Base-by-base conservation (phyloP, 2,113 vertebrate genomes). In the Australoheros scitulus region DNA sequence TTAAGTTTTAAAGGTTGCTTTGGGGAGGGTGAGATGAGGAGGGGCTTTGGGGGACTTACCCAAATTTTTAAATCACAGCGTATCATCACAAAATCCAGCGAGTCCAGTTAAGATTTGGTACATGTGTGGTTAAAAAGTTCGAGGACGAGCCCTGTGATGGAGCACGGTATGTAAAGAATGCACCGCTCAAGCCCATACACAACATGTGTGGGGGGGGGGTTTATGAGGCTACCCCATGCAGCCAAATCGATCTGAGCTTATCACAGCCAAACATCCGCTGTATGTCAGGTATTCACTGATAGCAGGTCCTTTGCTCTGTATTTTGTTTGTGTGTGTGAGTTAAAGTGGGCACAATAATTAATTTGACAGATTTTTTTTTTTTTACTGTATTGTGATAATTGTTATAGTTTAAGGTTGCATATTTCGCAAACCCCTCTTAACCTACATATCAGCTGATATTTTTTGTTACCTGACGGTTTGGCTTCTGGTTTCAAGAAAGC, bases 81-180 rank as follows among this genome's bases (percentile, higher is more conserved):
- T 70, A 55, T 83, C 58, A 47, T 80, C 24, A 10, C 1, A n/a
- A 55, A 78, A 72, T n/a, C 41, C 59, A n/a, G 77, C 41, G 36
- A 75, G 55, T 82, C 61, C 43, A 15, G 60, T 82, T 77, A 26
- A 32, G 76, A 57, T 80, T 58, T 76, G 78, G 79, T 41, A 63
- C 77, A 24, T n/a, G 24, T 57, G 77, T 57, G 80, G 83, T 88
- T 88, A 79, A 91, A 74, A 24, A 84, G 80, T 80, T 77, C 14
- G 3, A 72, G 68, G 47, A 72, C 4, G 47, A 72, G 70, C 85
- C 76, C 91, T 90, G 91, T 84, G 90, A 94, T 87, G 86, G 84
- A 79, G 77, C 88, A 59, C 50, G 88, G 92, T 85, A 94, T 94
- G 89, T 84, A 74, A 92, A 82, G 91, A 94, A 94, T 94, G 93